Conservation (phyloP, 2,888 invertebrate species). For the Hydraecia micacea region DNA sequence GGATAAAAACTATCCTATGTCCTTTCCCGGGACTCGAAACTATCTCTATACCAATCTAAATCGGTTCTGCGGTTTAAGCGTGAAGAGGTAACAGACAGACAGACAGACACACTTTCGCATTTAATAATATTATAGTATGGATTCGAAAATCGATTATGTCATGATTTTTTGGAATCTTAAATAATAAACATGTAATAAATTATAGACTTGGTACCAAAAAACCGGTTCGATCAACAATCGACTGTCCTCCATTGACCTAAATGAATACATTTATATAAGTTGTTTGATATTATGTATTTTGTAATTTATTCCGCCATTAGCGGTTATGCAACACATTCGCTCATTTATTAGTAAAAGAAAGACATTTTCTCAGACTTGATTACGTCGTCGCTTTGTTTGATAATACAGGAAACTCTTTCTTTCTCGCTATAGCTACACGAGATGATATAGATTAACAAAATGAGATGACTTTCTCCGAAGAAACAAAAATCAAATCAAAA, state of each 20-base stretch:
- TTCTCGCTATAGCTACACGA: not conserved
- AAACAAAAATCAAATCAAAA: not conserved
- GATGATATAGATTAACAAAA: not conserved
- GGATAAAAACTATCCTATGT: too few species aligned
- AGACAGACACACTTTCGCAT: too few species aligned
- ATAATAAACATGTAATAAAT: not conserved
- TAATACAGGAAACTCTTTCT: constrained; percentile 14
- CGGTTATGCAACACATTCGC: constrained; percentile 34
- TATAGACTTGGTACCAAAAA: constrained; percentile 7
- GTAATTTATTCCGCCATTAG: constrained; percentile 31
- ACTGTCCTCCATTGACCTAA: constrained; percentile 37
- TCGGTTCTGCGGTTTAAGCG: too few species aligned
- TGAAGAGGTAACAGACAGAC: too few species aligned
- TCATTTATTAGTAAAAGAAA: not conserved
- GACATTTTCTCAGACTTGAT: constrained; percentile 1
- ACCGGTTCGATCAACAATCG: not conserved
- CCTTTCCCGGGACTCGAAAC: too few species aligned
- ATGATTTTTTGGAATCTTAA: not conserved
- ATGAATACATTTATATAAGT: constrained; percentile 38
- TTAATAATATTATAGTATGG: too few species aligned
- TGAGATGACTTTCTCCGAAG: not conserved
- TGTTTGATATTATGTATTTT: not conserved
- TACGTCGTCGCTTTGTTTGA: constrained; percentile 15
- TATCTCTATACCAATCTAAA: too few species aligned
- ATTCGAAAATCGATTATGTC: constrained; percentile 6